Evolutionary conservation across 2,797 vertebrate species (phyloP).

Genomic region (Anas bernieri): DNA sequence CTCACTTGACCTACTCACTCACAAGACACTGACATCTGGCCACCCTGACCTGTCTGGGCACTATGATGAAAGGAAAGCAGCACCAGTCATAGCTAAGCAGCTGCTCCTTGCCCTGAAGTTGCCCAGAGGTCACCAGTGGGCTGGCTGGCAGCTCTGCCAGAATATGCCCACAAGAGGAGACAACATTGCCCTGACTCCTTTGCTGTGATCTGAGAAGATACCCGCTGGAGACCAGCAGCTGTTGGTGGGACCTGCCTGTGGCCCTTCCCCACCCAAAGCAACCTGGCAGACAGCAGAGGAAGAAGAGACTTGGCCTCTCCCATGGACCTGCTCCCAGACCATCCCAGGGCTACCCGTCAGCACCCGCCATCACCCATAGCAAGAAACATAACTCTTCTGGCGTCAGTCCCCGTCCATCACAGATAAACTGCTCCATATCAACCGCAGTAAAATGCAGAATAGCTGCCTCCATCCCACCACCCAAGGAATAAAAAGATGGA

Average conservation of each 20-base stretch:
- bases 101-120: background rate
- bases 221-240: accelerated
- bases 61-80: background rate
- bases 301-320: background rate
- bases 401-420: background rate
- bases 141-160: background rate
- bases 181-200: background rate
- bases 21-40: accelerated
- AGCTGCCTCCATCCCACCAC: background rate
- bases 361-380: background rate
- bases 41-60: background rate
- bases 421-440: background rate
- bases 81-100: background rate
- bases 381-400: background rate
- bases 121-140: background rate
- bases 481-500: background rate
- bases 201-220: background rate
- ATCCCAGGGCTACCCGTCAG: background rate
- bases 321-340: background rate
- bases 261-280: background rate
- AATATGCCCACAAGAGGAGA: background rate
- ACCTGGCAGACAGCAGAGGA: background rate
- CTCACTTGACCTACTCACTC: background rate
- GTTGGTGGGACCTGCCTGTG: background rate
- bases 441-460: background rate